Evolutionary conservation across 53 echinoderm and acorn worm genomes (phyloP).

Genomic region (Luidia sarsii): DNA sequence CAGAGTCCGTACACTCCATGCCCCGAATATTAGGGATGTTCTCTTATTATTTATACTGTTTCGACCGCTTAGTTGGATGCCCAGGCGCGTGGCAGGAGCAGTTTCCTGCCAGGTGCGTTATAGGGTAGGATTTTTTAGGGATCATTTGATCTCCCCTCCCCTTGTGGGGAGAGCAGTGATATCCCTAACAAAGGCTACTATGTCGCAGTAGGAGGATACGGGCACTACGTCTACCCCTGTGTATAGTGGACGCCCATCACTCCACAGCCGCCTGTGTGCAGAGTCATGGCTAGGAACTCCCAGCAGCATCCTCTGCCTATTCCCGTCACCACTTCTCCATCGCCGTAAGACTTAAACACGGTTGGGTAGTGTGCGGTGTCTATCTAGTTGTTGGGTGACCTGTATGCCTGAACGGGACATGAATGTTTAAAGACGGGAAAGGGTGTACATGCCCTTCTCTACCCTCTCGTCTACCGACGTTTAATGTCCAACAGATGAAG

Average conservation of each 20-base stretch:
- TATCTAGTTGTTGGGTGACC: neutral
- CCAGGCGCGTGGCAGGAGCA: conserved; percentile 11
- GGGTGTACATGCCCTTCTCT: neutral
- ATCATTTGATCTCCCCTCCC: conserved; percentile 1
- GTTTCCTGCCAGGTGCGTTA: conserved; percentile 1
- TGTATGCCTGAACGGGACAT: neutral
- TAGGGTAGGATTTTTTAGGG: conserved; percentile 3
- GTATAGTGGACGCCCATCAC: conserved; percentile 14
- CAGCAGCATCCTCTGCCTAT: conserved; percentile 6
- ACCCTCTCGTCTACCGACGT: conserved; percentile 10
- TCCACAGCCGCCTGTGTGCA: conserved; percentile 5
- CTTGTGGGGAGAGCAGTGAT: conserved; percentile 17
- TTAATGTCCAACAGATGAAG: neutral
- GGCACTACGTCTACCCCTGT: neutral
- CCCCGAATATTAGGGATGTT: neutral
- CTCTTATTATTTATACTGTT: neutral
- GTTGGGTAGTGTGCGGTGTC: neutral
- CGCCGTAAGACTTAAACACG: neutral
- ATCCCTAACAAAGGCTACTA: conserved; percentile 3
- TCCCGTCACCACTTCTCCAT: neutral
- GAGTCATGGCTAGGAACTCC: neutral
- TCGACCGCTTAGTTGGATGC: conserved; percentile 9
- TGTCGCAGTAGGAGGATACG: neutral
- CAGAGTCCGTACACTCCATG: conserved; percentile 31
- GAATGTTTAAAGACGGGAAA: neutral